These are phyloP conservation scores for Microtus montanus DNA, from an alignment of 2,113 vertebrate genomes.

Conservation along the genomic window DNA sequence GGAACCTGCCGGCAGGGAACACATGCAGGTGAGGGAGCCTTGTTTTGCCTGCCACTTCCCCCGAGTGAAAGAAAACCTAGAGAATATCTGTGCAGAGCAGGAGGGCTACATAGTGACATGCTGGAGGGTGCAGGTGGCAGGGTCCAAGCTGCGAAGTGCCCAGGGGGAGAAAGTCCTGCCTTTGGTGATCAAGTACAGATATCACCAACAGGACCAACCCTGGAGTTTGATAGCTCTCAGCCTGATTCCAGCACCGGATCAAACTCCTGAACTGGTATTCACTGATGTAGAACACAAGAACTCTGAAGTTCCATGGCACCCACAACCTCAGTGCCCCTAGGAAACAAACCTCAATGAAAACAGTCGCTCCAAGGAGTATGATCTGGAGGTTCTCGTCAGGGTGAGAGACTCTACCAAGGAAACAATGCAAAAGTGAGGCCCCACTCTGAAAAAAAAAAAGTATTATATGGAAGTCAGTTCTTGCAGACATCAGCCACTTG, in stretches of 20 bases:
- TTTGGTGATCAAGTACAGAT: background rate
- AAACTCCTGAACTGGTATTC: background rate
- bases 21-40: background rate
- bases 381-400: background rate
- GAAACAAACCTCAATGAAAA: background rate
- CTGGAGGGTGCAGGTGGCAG: background rate
- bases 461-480: background rate
- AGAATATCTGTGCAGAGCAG: background rate
- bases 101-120: background rate
- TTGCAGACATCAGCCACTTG: background rate
- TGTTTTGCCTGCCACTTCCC: background rate
- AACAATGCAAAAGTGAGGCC: background rate
- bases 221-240: background rate
- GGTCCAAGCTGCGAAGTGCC: background rate
- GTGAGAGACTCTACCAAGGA: background rate
- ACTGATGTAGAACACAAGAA: background rate
- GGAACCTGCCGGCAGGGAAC: background rate
- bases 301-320: background rate
- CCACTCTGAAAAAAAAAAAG: background rate
- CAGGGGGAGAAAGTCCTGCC: background rate
- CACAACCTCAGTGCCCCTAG: background rate
- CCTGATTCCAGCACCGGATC: background rate
- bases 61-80: background rate
- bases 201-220: background rate
- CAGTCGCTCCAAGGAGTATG: too few relatives aligned